Conservation (phyloP, 2,113 vertebrate genomes). For the Toxostoma redivivum region DNA sequence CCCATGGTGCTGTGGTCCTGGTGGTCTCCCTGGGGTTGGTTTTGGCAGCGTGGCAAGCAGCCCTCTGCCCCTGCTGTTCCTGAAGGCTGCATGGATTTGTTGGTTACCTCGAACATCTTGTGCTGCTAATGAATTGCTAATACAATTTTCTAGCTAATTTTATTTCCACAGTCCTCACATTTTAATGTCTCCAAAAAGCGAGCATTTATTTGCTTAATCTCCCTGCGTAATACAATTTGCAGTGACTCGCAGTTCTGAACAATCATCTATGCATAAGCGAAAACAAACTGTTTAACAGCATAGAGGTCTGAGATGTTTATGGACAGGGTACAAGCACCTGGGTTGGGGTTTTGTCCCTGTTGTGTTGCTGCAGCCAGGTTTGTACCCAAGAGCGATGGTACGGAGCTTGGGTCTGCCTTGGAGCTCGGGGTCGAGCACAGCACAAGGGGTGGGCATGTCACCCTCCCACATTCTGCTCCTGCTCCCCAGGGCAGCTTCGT, state of each 20-base stretch:
- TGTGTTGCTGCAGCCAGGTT: not conserved
- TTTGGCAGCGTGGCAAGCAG: not conserved
- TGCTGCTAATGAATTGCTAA: conserved; percentile 76
- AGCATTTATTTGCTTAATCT: conserved; percentile 72
- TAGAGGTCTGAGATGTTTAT: conserved; percentile 1
- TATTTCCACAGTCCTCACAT: conserved; percentile 70
- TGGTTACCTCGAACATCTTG: conserved; percentile 15
- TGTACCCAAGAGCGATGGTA: rapidly evolving
- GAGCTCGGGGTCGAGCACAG: rapidly evolving
- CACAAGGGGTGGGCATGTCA: rapidly evolving
- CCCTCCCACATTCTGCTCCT: not conserved
- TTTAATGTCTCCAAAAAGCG: conserved; percentile 68
- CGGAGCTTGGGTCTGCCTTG: rapidly evolving
- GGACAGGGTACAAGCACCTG: rapidly evolving
- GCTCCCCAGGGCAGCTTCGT: rapidly evolving
- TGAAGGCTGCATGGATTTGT: not conserved
- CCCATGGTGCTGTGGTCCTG: rapidly evolving
- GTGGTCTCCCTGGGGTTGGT: not conserved
- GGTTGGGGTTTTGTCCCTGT: not conserved
- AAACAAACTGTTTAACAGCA: conserved; percentile 59
- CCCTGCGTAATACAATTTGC: conserved; percentile 64
- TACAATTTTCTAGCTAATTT: conserved; percentile 77
- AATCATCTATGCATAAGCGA: conserved; percentile 63
- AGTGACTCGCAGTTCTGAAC: conserved; percentile 61
- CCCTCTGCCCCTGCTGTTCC: not conserved